Evolutionary conservation across 2,113 vertebrate species (phyloP), one percentile per base, ranked within the genome.

Genomic region (Tretioscincus oriximinensis): DNA sequence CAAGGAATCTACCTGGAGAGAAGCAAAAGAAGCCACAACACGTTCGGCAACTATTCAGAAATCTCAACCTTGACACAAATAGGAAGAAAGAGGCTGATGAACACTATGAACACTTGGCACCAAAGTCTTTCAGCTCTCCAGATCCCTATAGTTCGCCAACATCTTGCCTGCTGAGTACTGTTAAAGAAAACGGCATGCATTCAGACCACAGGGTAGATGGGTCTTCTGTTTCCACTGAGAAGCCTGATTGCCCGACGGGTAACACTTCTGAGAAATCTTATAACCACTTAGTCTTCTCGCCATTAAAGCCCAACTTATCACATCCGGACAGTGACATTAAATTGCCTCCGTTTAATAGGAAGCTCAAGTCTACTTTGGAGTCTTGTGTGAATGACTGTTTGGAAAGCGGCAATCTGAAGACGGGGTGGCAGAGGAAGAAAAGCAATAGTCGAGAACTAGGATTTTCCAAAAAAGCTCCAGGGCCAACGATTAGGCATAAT

Each of bases 21-120:
- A 91, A 93, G 41, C 73, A 84, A 21, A 90, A 88, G 82, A 93
- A 90, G 26, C 29, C 89, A 61, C 91, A 94, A 2, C 86, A 90
- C 0, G 89, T 96, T 69, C 94, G 96, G 22, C 94, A 96, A 86
- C 91, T 96, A 77, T 97, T 96, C 80, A 92, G 92, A 31, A 97
- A 94, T 85, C 95, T 96, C 35, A 96, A 95, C 77, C 91, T 92
- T 1, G 95, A 96, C 86, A 92, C 93, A 68, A 97, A 97, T 82
- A 85, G 80, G 2, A 92, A 94, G 88, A 85, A 92, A 66, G 75
- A 45, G 7, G 80, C 76, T 2, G 89, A 85, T 54, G 85, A 87
- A 54, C 90, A 88, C 35, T 90, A 70, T 67, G 93, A 93, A 65
- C 51, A 85, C 78, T 85, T 0, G 0, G 88, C 85, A 12, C 89